Conservation (phyloP, 2,797 vertebrate species). For the Pseudocheirus occidentalis region DNA sequence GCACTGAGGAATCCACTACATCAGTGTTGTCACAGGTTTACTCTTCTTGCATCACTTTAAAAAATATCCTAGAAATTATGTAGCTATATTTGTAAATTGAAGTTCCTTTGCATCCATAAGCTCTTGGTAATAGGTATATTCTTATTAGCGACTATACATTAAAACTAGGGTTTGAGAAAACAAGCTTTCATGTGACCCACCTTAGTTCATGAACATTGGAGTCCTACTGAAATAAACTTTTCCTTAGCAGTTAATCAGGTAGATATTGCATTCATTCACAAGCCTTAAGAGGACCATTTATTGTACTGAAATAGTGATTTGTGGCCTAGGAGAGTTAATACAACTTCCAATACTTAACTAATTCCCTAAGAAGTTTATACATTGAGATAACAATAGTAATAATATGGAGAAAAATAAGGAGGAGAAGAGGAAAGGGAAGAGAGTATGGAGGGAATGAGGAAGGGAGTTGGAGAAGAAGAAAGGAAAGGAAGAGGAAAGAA, state of each 20-base stretch:
- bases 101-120: neutral
- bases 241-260: neutral
- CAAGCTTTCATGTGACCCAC: neutral
- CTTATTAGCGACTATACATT: neutral
- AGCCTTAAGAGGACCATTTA: neutral
- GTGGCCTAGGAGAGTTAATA: neutral
- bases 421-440: neutral
- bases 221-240: neutral
- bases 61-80: neutral
- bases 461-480: neutral
- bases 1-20: neutral
- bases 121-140: neutral
- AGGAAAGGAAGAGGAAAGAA: neutral
- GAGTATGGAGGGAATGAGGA: neutral
- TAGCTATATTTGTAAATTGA: neutral
- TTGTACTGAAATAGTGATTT: neutral
- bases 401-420: neutral
- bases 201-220: neutral
- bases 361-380: neutral
- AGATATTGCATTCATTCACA: neutral
- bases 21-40: neutral
- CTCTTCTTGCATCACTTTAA: neutral
- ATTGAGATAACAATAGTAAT: neutral
- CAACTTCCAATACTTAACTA: neutral
- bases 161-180: no score